These are phyloP conservation scores for Laupala kohalensis DNA, from an alignment of 1,140 invertebrate genomes.

Conservation along the genomic window DNA sequence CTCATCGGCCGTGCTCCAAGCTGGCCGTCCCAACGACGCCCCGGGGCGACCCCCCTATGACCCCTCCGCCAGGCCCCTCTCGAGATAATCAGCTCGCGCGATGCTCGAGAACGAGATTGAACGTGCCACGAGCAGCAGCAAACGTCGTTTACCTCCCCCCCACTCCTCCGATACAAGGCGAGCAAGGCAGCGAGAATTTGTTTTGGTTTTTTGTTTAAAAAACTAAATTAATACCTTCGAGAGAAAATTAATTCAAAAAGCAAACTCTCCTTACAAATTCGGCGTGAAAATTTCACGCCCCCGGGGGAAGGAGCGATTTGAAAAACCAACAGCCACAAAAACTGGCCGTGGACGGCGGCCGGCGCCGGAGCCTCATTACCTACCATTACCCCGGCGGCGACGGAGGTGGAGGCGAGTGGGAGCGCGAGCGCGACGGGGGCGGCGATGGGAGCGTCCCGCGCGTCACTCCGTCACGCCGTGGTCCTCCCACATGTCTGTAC, in stretches of 20 bases:
- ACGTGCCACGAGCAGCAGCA: neutral
- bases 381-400: neutral
- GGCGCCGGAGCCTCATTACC: neutral
- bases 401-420: too few relatives aligned
- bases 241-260: neutral
- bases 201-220: neutral
- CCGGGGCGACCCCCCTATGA: too few relatives aligned
- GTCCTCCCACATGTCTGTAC: too few relatives aligned
- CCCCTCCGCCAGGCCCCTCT: too few relatives aligned
- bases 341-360: neutral
- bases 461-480: too few relatives aligned
- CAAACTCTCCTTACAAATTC: neutral
- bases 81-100: neutral
- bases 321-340: neutral
- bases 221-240: neutral
- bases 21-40: too few relatives aligned
- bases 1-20: too few relatives aligned
- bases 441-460: neutral
- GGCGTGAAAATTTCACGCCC: neutral
- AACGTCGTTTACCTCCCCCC: too few relatives aligned
- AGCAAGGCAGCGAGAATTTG: neutral
- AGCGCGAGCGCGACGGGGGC: too few relatives aligned
- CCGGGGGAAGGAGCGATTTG: neutral
- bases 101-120: neutral
- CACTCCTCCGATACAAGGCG: neutral